Evolutionary conservation across 2,888 invertebrate genomes (phyloP), one percentile per base, ranked within the genome.

Genomic region (Celastrina argiolus): DNA sequence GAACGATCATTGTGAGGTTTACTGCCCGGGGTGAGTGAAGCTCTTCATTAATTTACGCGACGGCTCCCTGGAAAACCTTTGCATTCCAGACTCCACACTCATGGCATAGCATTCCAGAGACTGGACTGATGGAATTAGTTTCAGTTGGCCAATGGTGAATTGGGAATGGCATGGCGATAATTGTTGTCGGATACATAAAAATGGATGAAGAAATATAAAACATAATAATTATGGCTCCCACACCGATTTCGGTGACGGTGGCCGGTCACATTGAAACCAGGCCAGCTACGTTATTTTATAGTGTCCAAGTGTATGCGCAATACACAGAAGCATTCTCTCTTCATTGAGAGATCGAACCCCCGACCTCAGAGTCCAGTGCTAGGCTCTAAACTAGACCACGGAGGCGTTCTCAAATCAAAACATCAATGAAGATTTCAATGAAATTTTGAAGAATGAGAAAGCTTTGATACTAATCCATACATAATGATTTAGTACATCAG

Each of bases 41-140:
- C 76, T 78, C 77, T 81, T 83, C 80, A 86, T 87, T 87, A 85
- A 87, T 87, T 86, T 86, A 86, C 81, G 80, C 76, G 81, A 82
- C 80, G 75, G 76, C 80, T 87, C 79, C 74, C 72, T 75, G 80
- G 81, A 86, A 87, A 82, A 74, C 76, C 51, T 26, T 51, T 22
- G 51, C 51, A 51, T 51, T 51, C 51, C 51, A 51, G 12, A 26
- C 2, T 26, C 2, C 22, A 45, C 18, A 45, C 45, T 45, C 45
- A 45, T 45, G n/a, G n/a, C n/a, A n/a, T n/a, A n/a, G 51, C 51
- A 51, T 51, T 51, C 51, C 51, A 51, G 12, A 26, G 3, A 14
- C 2, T 12, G 18, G 45, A 45, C 45, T 45, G 18, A 45, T 45
- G 45, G 1, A 22, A 18, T 3, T 18, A 45, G 18, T 45, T 16